A percentile compares a stretch with the other conserved stretches of the same genome.
phyloP scores from a whole-genome alignment of 1,140 invertebrate species.

The Trichomalopsis sarcophagae region DNA sequence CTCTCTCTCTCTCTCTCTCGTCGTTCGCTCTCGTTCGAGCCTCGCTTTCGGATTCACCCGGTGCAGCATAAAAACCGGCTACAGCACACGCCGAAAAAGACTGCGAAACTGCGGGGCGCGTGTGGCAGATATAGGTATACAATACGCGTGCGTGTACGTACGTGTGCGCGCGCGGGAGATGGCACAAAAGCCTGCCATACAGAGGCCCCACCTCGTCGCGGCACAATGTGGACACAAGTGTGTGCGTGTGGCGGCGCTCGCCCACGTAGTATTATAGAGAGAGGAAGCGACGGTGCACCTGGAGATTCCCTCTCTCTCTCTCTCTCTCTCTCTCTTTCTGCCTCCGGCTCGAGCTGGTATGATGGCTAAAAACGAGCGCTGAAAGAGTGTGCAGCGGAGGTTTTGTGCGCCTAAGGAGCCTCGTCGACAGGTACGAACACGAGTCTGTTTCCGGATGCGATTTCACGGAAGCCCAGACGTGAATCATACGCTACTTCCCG shows the following conservation, averaged over 20 bases:
- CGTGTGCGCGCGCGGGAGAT: no score
- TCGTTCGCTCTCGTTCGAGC: not conserved
- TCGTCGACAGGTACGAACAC: conserved; percentile 52
- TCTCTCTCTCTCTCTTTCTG: conserved; percentile 3
- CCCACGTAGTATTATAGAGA: conserved; percentile 28
- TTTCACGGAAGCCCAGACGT: conserved; percentile 42
- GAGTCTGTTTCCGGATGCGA: conserved; percentile 53
- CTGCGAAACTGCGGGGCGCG: not conserved
- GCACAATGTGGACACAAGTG: conserved; percentile 5
- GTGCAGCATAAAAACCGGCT: not conserved
- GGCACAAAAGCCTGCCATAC: not conserved
- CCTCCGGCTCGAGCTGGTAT: not conserved
- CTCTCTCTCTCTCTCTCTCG: not conserved
- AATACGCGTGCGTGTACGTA: not conserved
- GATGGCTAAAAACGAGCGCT: not conserved
- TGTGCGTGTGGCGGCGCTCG: conserved; percentile 17
- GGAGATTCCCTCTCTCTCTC: conserved; percentile 4
- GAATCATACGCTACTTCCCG: conserved; percentile 48
- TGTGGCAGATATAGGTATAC: not conserved
- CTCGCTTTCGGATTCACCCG: not conserved
- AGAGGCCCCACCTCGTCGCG: conserved; percentile 13
- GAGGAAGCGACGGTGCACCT: conserved; percentile 42
- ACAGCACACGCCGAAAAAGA: not conserved
- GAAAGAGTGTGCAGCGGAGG: not conserved
- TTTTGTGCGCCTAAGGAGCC: not conserved